Evolutionary conservation across 2,113 vertebrate genomes (phyloP).

Genomic region (Anas platyrhynchos): DNA sequence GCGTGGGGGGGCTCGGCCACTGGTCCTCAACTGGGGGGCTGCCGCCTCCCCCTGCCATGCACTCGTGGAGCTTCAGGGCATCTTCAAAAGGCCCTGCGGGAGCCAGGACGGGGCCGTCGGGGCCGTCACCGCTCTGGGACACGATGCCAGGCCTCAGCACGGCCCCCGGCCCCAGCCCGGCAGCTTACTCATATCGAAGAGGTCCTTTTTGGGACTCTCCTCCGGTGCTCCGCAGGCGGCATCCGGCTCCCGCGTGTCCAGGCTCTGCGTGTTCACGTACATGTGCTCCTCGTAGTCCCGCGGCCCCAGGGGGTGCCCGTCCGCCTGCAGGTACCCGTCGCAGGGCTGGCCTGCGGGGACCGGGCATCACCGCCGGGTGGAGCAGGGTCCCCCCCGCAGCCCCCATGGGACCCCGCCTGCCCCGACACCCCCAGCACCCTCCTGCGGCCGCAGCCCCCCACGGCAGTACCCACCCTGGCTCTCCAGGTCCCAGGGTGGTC

Average conservation of each 20-base stretch:
- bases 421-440: fast-evolving
- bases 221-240: background rate
- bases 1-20: slow-evolving; percentile 90
- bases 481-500: slow-evolving; percentile 84
- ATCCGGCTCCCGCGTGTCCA: slow-evolving; percentile 77
- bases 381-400: background rate
- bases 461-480: slow-evolving; percentile 28
- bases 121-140: fast-evolving
- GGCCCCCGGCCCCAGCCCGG: fast-evolving
- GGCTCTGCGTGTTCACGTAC: slow-evolving; percentile 92
- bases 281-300: slow-evolving; percentile 93
- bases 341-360: slow-evolving; percentile 60
- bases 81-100: slow-evolving; percentile 92
- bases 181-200: slow-evolving; percentile 96
- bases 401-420: fast-evolving
- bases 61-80: slow-evolving; percentile 90
- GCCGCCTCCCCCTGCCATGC: background rate
- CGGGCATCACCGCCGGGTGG: background rate
- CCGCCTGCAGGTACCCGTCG: slow-evolving; percentile 91
- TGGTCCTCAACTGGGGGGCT: slow-evolving; percentile 81
- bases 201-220: slow-evolving; percentile 92
- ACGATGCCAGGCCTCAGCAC: fast-evolving
- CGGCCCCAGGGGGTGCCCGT: slow-evolving; percentile 76
- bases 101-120: fast-evolving
- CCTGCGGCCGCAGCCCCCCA: background rate